These are phyloP conservation scores for Zeuzera pyrina DNA, from an alignment of 2,888 invertebrate species.

Conservation along the genomic window DNA sequence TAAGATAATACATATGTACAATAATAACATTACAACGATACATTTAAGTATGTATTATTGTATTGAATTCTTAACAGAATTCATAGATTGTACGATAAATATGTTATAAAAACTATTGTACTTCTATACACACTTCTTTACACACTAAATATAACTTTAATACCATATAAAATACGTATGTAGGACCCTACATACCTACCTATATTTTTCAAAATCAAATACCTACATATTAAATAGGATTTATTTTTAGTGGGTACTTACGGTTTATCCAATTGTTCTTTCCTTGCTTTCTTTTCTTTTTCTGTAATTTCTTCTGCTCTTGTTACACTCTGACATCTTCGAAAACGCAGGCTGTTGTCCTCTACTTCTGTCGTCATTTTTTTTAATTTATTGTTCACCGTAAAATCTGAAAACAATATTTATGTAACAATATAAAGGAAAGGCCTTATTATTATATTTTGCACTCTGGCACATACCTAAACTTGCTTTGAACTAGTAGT, in stretches of 20 bases:
- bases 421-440: too few relatives aligned
- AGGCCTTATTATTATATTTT: too few relatives aligned
- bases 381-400: constrained; percentile 11
- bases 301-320: constrained; percentile 90
- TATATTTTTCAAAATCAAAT: too few relatives aligned
- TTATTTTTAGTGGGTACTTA: constrained; percentile 69
- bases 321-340: constrained; percentile 89
- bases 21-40: background rate
- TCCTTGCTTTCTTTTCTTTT: constrained; percentile 84
- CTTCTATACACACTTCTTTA: too few relatives aligned
- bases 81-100: too few relatives aligned
- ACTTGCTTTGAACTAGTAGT: too few relatives aligned
- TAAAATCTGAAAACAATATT: background rate
- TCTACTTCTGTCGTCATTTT: constrained; percentile 57
- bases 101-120: too few relatives aligned
- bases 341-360: constrained; percentile 73
- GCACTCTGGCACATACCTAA: too few relatives aligned
- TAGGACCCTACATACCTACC: too few relatives aligned
- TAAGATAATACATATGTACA: too few relatives aligned
- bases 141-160: constrained; percentile 4
- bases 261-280: constrained; percentile 90
- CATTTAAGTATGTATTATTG: background rate
- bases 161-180: constrained; percentile 2
- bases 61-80: too few relatives aligned
- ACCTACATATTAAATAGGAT: constrained; percentile 5